Conservation (phyloP, 2,888 invertebrate genomes). For the Eustalomyia histrio region DNA sequence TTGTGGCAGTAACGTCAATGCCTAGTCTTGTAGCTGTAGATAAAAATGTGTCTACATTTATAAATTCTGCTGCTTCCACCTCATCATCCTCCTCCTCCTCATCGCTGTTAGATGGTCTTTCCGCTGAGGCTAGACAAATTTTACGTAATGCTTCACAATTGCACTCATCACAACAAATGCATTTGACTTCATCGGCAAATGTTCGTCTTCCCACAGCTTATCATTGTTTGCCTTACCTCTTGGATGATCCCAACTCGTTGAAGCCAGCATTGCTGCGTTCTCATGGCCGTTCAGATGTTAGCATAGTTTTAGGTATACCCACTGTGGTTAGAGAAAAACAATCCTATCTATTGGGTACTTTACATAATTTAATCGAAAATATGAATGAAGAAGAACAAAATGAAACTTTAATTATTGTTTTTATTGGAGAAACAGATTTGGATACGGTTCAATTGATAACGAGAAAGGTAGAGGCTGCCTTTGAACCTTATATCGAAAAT, state of each 20-base stretch:
- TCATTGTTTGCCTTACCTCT: slow-evolving; percentile 92
- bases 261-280: slow-evolving; percentile 89
- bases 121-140: slow-evolving; percentile 79
- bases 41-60: slow-evolving; percentile 66
- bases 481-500: slow-evolving; percentile 85
- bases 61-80: slow-evolving; percentile 16
- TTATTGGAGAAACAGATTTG: slow-evolving; percentile 91
- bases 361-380: slow-evolving; percentile 90
- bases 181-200: slow-evolving; percentile 74
- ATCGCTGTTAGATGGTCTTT: slow-evolving; percentile 78
- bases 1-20: slow-evolving; percentile 36
- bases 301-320: slow-evolving; percentile 91
- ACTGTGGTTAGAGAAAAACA: slow-evolving; percentile 94
- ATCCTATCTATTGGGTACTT: slow-evolving; percentile 90
- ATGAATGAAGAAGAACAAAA: slow-evolving; percentile 86
- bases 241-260: slow-evolving; percentile 88
- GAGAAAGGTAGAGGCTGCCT: slow-evolving; percentile 87
- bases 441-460: slow-evolving; percentile 88
- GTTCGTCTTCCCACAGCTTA: slow-evolving; percentile 89
- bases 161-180: slow-evolving; percentile 75
- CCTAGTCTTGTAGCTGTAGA: slow-evolving; percentile 39
- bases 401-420: slow-evolving; percentile 91
- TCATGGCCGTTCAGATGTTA: slow-evolving; percentile 86
- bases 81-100: slow-evolving; percentile 45
- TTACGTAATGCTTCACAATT: slow-evolving; percentile 80